Evolutionary conservation across 2,797 vertebrate species (phyloP).

Genomic region (Melopsittacus undulatus): DNA sequence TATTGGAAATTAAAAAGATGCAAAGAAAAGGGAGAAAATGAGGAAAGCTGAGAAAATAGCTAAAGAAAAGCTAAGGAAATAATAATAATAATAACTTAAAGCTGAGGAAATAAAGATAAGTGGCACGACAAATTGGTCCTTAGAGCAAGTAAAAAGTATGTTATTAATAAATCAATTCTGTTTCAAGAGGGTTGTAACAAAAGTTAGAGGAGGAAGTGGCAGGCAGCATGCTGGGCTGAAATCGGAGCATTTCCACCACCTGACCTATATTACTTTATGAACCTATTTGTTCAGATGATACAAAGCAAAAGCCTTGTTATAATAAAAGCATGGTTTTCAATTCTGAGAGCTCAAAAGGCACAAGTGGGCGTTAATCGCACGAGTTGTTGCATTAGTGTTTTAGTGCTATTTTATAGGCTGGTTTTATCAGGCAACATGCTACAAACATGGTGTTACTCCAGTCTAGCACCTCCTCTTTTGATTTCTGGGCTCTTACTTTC

Average conservation of each 20-base stretch:
- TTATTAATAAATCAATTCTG: not conserved
- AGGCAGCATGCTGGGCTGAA: not conserved
- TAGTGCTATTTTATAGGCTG: not conserved
- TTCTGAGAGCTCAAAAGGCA: not conserved
- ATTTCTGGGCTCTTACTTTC: not conserved
- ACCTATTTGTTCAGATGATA: not conserved
- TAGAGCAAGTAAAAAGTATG: rapidly evolving
- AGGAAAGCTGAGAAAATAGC: not conserved
- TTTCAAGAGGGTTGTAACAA: not conserved
- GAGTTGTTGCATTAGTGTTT: not conserved
- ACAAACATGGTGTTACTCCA: not conserved
- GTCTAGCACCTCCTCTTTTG: not conserved
- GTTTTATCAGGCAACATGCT: not conserved
- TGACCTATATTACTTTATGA: not conserved
- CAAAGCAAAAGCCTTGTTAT: not conserved
- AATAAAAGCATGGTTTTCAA: not conserved
- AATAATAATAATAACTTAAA: not conserved
- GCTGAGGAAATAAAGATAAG: not conserved
- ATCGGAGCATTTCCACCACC: not conserved
- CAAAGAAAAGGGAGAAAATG: not conserved
- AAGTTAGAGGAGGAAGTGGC: not conserved
- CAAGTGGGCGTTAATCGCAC: not conserved
- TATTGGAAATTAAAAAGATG: not conserved
- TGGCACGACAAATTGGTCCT: not conserved
- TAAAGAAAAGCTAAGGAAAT: not conserved